Evolutionary conservation across 2,888 invertebrate species (phyloP), one percentile per base, ranked within the genome.

Genomic region (Nomada fabriciana): DNA sequence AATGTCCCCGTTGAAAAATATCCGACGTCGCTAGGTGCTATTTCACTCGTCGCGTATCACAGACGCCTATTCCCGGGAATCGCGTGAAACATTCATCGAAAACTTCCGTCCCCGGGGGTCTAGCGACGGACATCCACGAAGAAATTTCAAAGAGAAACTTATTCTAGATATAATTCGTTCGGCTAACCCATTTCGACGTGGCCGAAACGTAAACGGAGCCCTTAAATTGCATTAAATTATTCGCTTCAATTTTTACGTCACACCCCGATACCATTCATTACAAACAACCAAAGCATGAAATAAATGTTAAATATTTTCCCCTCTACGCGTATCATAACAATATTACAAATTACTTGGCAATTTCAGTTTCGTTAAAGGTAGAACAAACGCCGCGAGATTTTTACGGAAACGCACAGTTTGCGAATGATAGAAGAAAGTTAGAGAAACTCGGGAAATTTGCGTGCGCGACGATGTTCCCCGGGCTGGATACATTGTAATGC

Each of bases 121-220:
- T 47, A 11, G 29, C 20, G 20, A 57, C 68, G 63, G 47, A 2
- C 76, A 25, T 15, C 18, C 18, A 36, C 25, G 55, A 23, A 29
- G 50, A 53, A 55, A 67, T 71, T 65, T 65, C 25, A 29, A 18
- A 43, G 53, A 76, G 63, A 57, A 77, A 72, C 72, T 82, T 78
- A 25, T 61, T 75, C 63, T 67, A 18, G 69, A 76, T 70, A 82
- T 86, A 86, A 86, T 84, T 86, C 82, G 80, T 80, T 75, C 73
- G 63, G 18, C 53, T 64, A 76, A 68, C 69, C 71, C 71, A 80
- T 78, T 85, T 68, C 76, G 76, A 68, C 60, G 53, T 61, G 63
- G 57, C 47, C 50, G 72, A 29, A 57, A 78, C 68, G 82, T 74
- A 83, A 64, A 59, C 74, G 79, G 59, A 65, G 63, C 23, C 20